These are phyloP conservation scores for Sebastes diaconus DNA, from an alignment of 2,797 vertebrate species.

Conservation along the genomic window DNA sequence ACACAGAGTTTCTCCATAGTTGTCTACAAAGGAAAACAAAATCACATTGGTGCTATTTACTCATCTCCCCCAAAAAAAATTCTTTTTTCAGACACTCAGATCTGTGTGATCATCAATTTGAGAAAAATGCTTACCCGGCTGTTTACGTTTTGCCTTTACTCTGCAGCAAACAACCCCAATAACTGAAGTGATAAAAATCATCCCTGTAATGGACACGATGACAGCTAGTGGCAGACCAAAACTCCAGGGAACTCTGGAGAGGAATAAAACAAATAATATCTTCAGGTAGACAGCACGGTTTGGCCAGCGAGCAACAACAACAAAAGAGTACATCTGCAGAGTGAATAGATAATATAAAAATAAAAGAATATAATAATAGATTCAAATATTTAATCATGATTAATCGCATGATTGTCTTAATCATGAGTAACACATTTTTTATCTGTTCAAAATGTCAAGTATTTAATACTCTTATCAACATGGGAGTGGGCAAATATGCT, in stretches of 20 bases:
- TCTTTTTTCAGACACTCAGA: not conserved
- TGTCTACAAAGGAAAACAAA: conserved; percentile 56
- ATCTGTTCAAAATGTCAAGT: too few species aligned
- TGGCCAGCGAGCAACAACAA: not conserved
- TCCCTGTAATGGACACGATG: conserved; percentile 50
- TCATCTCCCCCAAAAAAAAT: not conserved
- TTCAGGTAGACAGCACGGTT: not conserved
- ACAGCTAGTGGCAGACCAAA: conserved; percentile 40
- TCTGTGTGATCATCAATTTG: not conserved
- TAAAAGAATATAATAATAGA: too few species aligned
- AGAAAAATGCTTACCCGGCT: conserved; percentile 28
- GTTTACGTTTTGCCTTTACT: conserved; percentile 56
- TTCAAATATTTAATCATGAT: too few species aligned
- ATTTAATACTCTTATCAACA: too few species aligned
- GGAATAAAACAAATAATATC: not conserved
- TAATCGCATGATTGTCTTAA: too few species aligned
- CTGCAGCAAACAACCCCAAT: conserved; percentile 51
- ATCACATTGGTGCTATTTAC: not conserved
- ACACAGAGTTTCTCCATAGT: conserved; percentile 50
- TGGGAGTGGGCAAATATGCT: too few species aligned
- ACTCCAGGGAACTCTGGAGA: conserved; percentile 59
- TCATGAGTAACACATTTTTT: too few species aligned
- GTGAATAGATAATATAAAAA: conserved; percentile 9
- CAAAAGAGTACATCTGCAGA: not conserved
- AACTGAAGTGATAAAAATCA: conserved; percentile 53